These are phyloP conservation scores for Plodia interpunctella DNA, from an alignment of 1,140 invertebrate species.

Conservation along the genomic window DNA sequence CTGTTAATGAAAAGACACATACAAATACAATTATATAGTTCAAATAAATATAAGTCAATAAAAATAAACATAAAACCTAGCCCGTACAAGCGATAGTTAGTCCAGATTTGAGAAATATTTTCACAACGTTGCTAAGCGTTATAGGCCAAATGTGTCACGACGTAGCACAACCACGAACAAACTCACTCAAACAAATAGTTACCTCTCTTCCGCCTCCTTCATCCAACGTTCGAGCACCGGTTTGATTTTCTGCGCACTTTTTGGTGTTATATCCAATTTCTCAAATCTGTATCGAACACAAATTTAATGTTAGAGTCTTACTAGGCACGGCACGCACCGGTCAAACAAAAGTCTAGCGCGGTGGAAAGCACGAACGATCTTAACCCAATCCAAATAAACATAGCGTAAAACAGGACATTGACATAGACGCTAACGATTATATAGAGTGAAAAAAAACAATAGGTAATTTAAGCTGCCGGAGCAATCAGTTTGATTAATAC, in stretches of 20 bases:
- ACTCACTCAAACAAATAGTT: conserved; percentile 78
- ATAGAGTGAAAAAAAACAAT: conserved; percentile 67
- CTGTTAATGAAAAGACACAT: neutral
- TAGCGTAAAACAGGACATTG: conserved; percentile 82
- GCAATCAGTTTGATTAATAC: conserved; percentile 76
- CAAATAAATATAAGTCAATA: conserved; percentile 21
- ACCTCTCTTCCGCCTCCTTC: conserved; percentile 98
- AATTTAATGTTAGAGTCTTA: conserved; percentile 71
- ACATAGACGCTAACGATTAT: conserved; percentile 76
- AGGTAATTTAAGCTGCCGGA: conserved; percentile 68
- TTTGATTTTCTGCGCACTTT: conserved; percentile 99
- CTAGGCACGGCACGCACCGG: conserved; percentile 51
- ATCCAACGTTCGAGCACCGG: conserved; percentile 98
- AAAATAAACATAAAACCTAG: conserved; percentile 46
- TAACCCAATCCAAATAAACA: conserved; percentile 58
- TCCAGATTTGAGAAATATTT: conserved; percentile 76
- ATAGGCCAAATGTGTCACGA: conserved; percentile 71
- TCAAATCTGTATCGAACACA: conserved; percentile 92
- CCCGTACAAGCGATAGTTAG: conserved; percentile 66
- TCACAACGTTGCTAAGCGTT: conserved; percentile 68
- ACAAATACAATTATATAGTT: conserved; percentile 18
- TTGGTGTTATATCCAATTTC: conserved; percentile 99
- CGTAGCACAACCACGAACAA: conserved; percentile 59
- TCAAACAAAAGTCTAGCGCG: conserved; percentile 42
- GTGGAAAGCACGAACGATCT: conserved; percentile 40